Evolutionary conservation across 2,797 vertebrate species (phyloP).

Genomic region (Cyclura pinguis): DNA sequence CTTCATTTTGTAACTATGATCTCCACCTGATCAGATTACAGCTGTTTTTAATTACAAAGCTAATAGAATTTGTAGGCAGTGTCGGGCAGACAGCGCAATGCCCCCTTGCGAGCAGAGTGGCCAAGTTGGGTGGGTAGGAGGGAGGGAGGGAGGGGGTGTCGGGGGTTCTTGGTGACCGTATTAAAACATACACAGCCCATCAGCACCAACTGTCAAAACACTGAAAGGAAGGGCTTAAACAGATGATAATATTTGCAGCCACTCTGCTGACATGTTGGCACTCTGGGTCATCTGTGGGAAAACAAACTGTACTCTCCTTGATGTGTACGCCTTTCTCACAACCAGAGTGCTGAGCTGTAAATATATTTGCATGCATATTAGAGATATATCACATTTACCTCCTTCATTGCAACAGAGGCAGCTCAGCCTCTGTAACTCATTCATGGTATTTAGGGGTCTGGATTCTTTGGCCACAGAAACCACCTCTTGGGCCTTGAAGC

Average conservation of each 20-base stretch:
- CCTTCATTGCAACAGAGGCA: background rate
- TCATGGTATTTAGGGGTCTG: too few relatives aligned
- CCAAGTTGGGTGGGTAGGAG: background rate
- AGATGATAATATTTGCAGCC: constrained; percentile 31
- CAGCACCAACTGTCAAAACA: constrained; percentile 53
- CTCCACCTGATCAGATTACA: constrained; percentile 89
- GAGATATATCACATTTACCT: too few relatives aligned
- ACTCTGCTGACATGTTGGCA: background rate
- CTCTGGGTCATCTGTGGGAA: rapidly evolving
- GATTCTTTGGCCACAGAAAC: too few relatives aligned
- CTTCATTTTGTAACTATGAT: constrained; percentile 93
- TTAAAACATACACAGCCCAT: constrained; percentile 45
- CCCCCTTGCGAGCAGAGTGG: constrained; percentile 52
- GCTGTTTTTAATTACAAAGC: constrained; percentile 85
- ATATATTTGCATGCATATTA: too few relatives aligned
- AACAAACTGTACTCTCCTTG: constrained; percentile 24
- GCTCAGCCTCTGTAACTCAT: too few relatives aligned
- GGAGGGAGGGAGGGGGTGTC: background rate
- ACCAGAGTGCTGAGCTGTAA: background rate
- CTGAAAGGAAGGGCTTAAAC: constrained; percentile 22
- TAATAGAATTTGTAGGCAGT: constrained; percentile 82
- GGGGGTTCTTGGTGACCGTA: constrained; percentile 41
- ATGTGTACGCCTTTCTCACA: background rate
- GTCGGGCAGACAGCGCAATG: constrained; percentile 71
- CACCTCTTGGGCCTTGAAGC: too few relatives aligned